Percentiles rank a stretch among this genome's conserved stretches.
These are phyloP conservation scores for Ardeotis arabs DNA, from an alignment of 2,113 vertebrate species.

Conservation along the genomic window DNA sequence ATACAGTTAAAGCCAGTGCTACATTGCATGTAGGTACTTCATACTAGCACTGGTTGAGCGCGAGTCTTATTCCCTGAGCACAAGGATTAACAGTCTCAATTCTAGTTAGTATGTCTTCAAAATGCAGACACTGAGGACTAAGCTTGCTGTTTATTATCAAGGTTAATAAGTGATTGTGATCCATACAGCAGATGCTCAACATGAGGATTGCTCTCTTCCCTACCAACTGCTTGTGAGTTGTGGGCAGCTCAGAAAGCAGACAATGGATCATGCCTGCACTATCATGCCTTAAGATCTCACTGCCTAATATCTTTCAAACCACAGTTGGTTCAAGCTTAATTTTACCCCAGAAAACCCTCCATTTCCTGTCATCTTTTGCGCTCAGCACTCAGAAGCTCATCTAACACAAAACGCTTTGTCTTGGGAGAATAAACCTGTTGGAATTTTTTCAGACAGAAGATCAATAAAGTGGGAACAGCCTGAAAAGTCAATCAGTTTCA, in stretches of 20 bases:
- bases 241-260: not conserved
- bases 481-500: slow-evolving; percentile 58
- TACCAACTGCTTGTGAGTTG: not conserved
- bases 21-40: not conserved
- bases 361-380: not conserved
- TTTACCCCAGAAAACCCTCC: not conserved
- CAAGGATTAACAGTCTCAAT: rapidly evolving
- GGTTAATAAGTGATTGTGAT: not conserved
- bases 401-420: slow-evolving; percentile 3
- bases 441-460: slow-evolving; percentile 51
- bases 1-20: not conserved
- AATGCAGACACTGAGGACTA: not conserved
- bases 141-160: not conserved
- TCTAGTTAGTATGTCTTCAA: not conserved
- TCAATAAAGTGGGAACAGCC: slow-evolving; percentile 45
- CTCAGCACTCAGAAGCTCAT: not conserved
- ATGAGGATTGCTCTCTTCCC: not conserved
- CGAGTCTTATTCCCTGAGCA: not conserved
- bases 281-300: not conserved
- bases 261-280: not conserved
- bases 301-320: not conserved
- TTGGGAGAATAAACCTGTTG: slow-evolving; percentile 55
- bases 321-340: not conserved
- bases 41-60: not conserved
- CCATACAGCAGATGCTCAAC: not conserved